Percentiles rank a stretch among this genome's conserved stretches.
phyloP scores from a whole-genome alignment of 1,140 invertebrate genomes.

The Harpegnathos saltator region DNA sequence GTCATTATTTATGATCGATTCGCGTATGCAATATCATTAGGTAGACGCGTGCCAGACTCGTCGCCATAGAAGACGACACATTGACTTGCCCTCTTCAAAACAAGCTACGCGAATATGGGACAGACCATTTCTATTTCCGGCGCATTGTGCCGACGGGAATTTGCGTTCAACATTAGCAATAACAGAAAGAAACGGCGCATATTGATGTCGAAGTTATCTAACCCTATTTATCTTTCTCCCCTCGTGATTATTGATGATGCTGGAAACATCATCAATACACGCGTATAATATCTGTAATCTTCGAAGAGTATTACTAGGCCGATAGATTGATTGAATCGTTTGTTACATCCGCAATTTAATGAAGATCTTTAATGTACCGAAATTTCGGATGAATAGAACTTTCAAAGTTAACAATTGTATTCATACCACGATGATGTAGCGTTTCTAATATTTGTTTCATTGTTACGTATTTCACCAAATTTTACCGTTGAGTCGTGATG shows the following conservation, averaged over 20 bases:
- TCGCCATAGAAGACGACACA: constrained; percentile 36
- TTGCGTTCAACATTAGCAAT: constrained; percentile 25
- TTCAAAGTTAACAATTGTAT: no score
- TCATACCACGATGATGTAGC: no score
- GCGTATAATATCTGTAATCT: constrained; percentile 18
- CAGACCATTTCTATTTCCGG: constrained; percentile 51
- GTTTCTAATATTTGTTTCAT: no score
- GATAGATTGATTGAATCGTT: constrained; percentile 1
- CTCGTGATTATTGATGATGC: constrained; percentile 10
- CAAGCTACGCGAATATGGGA: constrained; percentile 44
- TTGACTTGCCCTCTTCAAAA: constrained; percentile 41
- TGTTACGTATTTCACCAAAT: no score
- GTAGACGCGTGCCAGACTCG: constrained; percentile 37
- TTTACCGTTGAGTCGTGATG: neutral
- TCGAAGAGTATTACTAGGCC: neutral
- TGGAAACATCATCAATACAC: no score
- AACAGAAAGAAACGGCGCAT: constrained; percentile 45
- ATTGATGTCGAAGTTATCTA: constrained; percentile 50
- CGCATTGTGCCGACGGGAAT: constrained; percentile 33
- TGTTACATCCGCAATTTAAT: no score
- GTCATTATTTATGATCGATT: constrained; percentile 33
- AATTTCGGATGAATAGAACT: no score
- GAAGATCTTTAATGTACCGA: no score
- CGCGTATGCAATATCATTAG: constrained; percentile 22
- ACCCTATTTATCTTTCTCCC: constrained; percentile 47